Evolutionary conservation across 2,113 vertebrate genomes (phyloP), one percentile per base, ranked within the genome.

Genomic region (Myotis brandtii): DNA sequence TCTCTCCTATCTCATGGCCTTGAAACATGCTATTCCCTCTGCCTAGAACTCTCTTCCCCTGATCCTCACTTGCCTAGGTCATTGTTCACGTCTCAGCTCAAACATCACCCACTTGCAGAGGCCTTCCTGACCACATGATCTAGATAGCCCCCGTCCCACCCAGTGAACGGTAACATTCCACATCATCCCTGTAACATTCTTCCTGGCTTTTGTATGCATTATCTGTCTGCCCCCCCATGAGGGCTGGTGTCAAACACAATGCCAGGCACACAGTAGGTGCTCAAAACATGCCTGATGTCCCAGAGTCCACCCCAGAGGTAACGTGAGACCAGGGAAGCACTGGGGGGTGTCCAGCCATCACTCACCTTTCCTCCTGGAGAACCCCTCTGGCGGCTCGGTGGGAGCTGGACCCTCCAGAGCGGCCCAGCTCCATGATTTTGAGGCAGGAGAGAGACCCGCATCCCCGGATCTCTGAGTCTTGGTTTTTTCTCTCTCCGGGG

Each of bases 331-430:
- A 62, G 59, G 37, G 48, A 81, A 67, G 64, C 48, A 43, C 8
- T 9, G 40, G 46, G 13, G 32, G 52, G 5, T 6, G 48, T 30
- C 34, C 23, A 10, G 17, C 27, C 4, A 11, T 69, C 85, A 95
- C 95, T 97, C 77, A 98, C 97, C 97, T 97, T 93, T 89, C 18
- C 50, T 92, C 25, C 48, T 80, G 25, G 95, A 83, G 37, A 40
- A 67, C n/a, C 91, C 91, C 23, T 87, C 75, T 13, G 94, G 95
- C 48, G 43, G 59, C n/a, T 4, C 2, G 0, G 30, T 21, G 11
- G 92, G 50, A 9, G 27, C 9, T 0, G 83, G 46, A 54, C 1
- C 27, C 81, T 97, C 96, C 9, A 30, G 92, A 50, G 23, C 23
- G 6, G 50, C 11, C 86, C 96, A 97, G 70, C 69, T 94, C 27